Percentiles rank a stretch among this genome's conserved stretches.
Evolutionary conservation across 2,113 vertebrate species (phyloP).

Genomic region (Oncorhynchus nerka): DNA sequence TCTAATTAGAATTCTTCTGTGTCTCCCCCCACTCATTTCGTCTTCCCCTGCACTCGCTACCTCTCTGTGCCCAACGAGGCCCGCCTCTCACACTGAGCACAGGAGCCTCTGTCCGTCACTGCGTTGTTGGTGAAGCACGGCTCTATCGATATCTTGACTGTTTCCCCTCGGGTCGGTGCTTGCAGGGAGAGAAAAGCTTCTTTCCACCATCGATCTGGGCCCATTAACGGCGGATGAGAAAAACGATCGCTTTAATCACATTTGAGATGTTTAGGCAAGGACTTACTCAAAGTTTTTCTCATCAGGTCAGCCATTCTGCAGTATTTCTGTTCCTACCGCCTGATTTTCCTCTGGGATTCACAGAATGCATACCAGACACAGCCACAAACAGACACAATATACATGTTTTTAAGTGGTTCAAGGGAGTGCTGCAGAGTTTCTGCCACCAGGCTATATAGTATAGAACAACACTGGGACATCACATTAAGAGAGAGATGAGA

Average conservation of each 20-base stretch:
- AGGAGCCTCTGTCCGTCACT: background rate
- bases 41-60: background rate
- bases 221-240: slow-evolving; percentile 58
- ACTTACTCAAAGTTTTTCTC: slow-evolving; percentile 42
- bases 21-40: background rate
- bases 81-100: background rate
- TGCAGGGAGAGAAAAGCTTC: slow-evolving; percentile 35
- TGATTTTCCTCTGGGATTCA: background rate
- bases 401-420: background rate
- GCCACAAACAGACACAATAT: background rate
- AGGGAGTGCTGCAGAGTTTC: too few relatives aligned
- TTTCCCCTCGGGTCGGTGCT: slow-evolving; percentile 54
- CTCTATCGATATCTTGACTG: slow-evolving; percentile 39
- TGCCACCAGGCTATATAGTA: too few relatives aligned
- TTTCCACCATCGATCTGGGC: slow-evolving; percentile 51
- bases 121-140: background rate
- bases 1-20: too few relatives aligned
- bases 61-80: background rate
- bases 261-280: slow-evolving; percentile 56
- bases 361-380: background rate
- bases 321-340: background rate
- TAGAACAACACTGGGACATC: background rate
- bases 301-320: slow-evolving; percentile 31
- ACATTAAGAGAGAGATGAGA: background rate
- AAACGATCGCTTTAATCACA: slow-evolving; percentile 64